Percentiles rank a stretch among this genome's conserved stretches.
These are phyloP conservation scores for Trichonephila clavata DNA, from an alignment of 1,140 invertebrate species.

Conservation along the genomic window DNA sequence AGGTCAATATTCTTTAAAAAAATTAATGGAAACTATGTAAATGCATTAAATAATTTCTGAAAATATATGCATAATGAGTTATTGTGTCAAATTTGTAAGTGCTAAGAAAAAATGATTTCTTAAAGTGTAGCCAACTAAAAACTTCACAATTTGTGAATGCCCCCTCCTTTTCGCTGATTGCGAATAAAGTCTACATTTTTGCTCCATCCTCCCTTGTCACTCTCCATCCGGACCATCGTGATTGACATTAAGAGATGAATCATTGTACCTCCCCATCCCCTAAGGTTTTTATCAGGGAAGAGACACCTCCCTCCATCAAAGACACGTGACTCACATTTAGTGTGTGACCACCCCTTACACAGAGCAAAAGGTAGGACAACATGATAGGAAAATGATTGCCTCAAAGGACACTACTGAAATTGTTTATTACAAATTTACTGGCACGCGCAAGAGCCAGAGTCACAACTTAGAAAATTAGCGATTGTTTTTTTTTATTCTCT, in stretches of 20 bases:
- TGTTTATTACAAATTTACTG: too few species aligned
- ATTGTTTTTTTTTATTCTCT: too few species aligned
- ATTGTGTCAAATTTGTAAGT: too few species aligned
- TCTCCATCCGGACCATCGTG: slow-evolving; percentile 48
- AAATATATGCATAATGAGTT: too few species aligned
- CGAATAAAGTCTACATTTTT: slow-evolving; percentile 73
- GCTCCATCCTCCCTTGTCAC: slow-evolving; percentile 63
- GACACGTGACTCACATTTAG: slow-evolving; percentile 72
- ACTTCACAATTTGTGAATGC: not conserved
- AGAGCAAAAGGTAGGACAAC: slow-evolving; percentile 5
- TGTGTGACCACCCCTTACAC: not conserved
- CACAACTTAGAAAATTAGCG: too few species aligned
- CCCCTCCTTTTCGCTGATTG: slow-evolving; percentile 16
- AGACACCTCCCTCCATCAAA: slow-evolving; percentile 31
- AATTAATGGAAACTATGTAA: too few species aligned
- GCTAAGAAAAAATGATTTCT: too few species aligned
- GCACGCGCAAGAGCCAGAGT: too few species aligned
- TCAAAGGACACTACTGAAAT: too few species aligned
- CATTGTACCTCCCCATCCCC: slow-evolving; percentile 45
- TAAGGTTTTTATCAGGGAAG: not conserved
- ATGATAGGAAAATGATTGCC: slow-evolving; percentile 11
- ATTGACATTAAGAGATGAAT: slow-evolving; percentile 76
- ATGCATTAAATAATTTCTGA: too few species aligned
- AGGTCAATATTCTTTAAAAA: too few species aligned
- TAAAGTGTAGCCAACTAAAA: not conserved